Evolutionary conservation across 2,888 invertebrate genomes (phyloP).

Genomic region (Campoplex capitator): DNA sequence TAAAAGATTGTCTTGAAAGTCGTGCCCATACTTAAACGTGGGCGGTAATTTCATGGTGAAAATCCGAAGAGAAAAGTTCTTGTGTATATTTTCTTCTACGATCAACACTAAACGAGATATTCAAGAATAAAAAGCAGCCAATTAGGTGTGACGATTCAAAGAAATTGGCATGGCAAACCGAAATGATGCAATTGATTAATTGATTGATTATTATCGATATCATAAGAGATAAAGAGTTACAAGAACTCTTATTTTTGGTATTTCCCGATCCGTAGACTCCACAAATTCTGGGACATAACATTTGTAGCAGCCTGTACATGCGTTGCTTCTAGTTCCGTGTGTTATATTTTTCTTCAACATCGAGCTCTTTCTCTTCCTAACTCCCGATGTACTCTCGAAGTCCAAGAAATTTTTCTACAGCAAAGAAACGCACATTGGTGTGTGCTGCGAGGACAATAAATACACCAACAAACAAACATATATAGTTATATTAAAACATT

Average conservation of each 20-base stretch:
- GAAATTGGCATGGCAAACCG: too few relatives aligned
- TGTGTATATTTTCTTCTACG: neutral
- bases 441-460: conserved; percentile 41
- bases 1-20: neutral
- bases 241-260: neutral
- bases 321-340: conserved; percentile 5
- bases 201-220: neutral
- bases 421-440: neutral
- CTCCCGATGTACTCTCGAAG: conserved; percentile 26
- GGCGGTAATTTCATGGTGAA: neutral
- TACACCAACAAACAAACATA: neutral
- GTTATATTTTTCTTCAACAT: conserved; percentile 17
- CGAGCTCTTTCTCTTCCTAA: conserved; percentile 40
- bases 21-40: neutral
- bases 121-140: neutral
- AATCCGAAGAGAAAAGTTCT: neutral
- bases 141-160: neutral
- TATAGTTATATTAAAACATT: neutral
- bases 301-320: neutral
- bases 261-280: neutral
- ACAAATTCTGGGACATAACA: neutral
- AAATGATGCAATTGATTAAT: neutral
- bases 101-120: neutral
- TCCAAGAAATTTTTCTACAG: conserved; percentile 54
- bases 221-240: neutral